A percentile compares a stretch with the other conserved stretches of the same genome.
Conservation (phyloP, 2,888 invertebrate genomes). For the Brenthis ino region DNA sequence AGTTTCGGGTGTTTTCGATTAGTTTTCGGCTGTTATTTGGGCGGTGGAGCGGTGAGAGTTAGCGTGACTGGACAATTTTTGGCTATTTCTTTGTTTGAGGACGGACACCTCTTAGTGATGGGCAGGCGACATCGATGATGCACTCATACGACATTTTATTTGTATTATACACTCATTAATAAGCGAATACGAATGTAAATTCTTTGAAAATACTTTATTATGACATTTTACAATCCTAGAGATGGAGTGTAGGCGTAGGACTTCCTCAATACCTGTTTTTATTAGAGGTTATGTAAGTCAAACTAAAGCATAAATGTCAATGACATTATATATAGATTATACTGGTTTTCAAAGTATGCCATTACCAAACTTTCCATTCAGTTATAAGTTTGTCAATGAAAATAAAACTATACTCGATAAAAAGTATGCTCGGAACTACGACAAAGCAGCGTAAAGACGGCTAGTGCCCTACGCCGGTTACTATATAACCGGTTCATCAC, state of each 20-base stretch:
- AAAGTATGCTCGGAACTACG: constrained; percentile 35
- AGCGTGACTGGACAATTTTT: constrained; percentile 77
- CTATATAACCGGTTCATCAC: constrained; percentile 67
- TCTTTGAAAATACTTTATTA: constrained; percentile 1
- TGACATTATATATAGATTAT: constrained; percentile 25
- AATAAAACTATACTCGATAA: constrained; percentile 39
- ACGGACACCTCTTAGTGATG: constrained; percentile 49
- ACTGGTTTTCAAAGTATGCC: constrained; percentile 32
- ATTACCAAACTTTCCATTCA: constrained; percentile 37
- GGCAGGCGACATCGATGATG: constrained; percentile 26
- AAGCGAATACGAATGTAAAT: not conserved
- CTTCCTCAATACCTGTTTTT: constrained; percentile 25
- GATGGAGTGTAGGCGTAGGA: constrained; percentile 9
- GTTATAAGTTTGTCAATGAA: constrained; percentile 34
- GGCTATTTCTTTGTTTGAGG: constrained; percentile 65
- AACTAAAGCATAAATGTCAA: constrained; percentile 16
- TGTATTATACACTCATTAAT: too few species aligned
- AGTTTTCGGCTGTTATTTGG: constrained; percentile 66
- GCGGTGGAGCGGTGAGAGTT: constrained; percentile 48
- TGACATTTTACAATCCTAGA: not conserved
- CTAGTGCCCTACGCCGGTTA: constrained; percentile 69
- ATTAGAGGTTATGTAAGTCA: constrained; percentile 20
- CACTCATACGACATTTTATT: not conserved
- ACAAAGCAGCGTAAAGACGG: constrained; percentile 41
- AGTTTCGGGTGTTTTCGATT: constrained; percentile 78